Percentiles rank a stretch among this genome's conserved stretches.
Conservation (phyloP, 2,113 vertebrate species). For the Anhinga anhinga region DNA sequence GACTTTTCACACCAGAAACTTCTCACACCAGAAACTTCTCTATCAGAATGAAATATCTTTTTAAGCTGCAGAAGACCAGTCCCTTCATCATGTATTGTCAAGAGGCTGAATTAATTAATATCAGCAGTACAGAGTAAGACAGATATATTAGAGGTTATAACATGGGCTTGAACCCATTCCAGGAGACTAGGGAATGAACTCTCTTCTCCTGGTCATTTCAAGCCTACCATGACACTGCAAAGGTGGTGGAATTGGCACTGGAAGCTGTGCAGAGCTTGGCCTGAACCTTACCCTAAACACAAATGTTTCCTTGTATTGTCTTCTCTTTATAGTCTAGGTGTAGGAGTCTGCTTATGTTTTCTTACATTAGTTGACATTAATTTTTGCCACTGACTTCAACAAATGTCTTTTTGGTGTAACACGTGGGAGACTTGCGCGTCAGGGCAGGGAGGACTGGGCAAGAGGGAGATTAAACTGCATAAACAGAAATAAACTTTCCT, state of each 20-base stretch:
- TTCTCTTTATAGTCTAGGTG: not conserved
- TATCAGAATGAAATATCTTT: not conserved
- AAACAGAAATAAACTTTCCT: not conserved
- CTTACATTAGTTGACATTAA: not conserved
- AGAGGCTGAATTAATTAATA: not conserved
- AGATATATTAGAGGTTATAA: not conserved
- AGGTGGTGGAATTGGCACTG: too few species aligned
- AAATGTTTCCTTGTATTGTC: not conserved
- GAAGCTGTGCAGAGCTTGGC: not conserved
- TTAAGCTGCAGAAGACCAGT: not conserved
- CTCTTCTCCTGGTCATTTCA: not conserved
- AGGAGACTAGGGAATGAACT: not conserved
- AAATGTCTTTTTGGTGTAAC: not conserved
- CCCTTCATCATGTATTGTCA: not conserved
- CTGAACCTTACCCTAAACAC: not conserved
- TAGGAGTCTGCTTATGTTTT: not conserved
- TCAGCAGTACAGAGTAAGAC: not conserved
- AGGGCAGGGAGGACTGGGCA: not conserved
- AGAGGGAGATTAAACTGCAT: not conserved
- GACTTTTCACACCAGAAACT: not conserved
- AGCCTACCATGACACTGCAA: not conserved
- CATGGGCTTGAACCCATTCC: not conserved
- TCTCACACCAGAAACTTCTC: not conserved
- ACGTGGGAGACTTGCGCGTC: accelerated
- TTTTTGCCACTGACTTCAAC: not conserved